Percentiles rank a stretch among this genome's conserved stretches.
These are phyloP conservation scores for Karalla daura DNA, from an alignment of 2,797 vertebrate genomes.

Conservation along the genomic window DNA sequence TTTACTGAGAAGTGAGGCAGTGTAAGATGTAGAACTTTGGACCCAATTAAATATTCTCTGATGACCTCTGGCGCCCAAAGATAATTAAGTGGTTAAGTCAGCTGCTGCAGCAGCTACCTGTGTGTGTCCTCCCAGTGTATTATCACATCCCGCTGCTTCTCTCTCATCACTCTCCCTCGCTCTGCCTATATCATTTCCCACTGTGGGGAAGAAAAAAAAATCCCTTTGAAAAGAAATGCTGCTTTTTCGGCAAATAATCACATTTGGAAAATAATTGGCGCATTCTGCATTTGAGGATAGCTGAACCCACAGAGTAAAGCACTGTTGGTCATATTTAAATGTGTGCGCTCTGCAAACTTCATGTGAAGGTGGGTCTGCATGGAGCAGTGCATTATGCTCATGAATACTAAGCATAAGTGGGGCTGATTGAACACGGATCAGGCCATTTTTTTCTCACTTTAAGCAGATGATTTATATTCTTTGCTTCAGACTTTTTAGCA, in stretches of 20 bases:
- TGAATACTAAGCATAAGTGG: too few species aligned
- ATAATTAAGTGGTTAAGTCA: slow-evolving; percentile 71
- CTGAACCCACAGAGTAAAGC: slow-evolving; percentile 1
- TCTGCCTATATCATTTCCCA: slow-evolving; percentile 24
- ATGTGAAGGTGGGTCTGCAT: neutral
- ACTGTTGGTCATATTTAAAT: slow-evolving; percentile 18
- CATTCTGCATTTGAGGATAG: neutral
- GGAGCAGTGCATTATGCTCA: neutral
- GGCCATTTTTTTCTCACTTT: neutral
- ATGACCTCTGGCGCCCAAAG: slow-evolving; percentile 62
- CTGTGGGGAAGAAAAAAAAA: neutral
- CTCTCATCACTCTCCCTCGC: slow-evolving; percentile 30
- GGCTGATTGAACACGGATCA: neutral
- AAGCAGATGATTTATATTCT: neutral
- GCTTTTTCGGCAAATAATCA: slow-evolving; percentile 34
- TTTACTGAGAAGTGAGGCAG: slow-evolving; percentile 28
- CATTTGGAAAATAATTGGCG: slow-evolving; percentile 49
- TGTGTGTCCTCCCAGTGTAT: slow-evolving; percentile 47
- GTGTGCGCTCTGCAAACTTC: slow-evolving; percentile 9
- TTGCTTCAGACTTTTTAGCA: neutral
- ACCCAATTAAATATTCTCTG: slow-evolving; percentile 72
- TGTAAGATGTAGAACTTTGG: slow-evolving; percentile 64
- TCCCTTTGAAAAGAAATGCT: slow-evolving; percentile 5
- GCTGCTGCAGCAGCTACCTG: slow-evolving; percentile 50
- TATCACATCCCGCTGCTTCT: slow-evolving; percentile 47